phyloP scores from a whole-genome alignment of 1,140 invertebrate genomes.

The Parapsyche elsis region DNA sequence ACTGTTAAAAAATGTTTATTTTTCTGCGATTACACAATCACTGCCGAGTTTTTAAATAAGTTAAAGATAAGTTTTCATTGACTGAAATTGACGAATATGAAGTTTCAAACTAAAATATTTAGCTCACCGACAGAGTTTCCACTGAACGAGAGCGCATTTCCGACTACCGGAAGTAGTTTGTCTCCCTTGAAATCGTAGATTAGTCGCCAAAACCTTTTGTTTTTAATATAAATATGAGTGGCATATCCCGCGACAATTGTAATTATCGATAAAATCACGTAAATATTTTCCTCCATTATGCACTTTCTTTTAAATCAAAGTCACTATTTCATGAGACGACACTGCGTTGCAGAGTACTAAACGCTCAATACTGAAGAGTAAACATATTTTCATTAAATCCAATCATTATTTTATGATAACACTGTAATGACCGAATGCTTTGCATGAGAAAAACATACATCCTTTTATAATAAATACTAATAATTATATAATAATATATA shows the following conservation, averaged over 20 bases:
- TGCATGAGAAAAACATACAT: too few relatives aligned
- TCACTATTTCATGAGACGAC: too few relatives aligned
- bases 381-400: too few relatives aligned
- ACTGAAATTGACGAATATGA: too few relatives aligned
- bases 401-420: too few relatives aligned
- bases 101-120: not conserved
- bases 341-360: not conserved
- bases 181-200: constrained; percentile 43
- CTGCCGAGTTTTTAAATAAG: not conserved
- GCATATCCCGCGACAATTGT: constrained; percentile 14
- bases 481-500: too few relatives aligned
- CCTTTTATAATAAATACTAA: too few relatives aligned
- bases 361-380: too few relatives aligned
- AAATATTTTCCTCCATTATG: constrained; percentile 21
- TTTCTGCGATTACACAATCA: not conserved
- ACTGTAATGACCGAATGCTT: too few relatives aligned
- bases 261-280: constrained; percentile 28
- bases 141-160: constrained; percentile 47
- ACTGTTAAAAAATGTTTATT: not conserved
- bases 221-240: constrained; percentile 37
- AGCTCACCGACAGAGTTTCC: constrained; percentile 43
- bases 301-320: too few relatives aligned
- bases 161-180: constrained; percentile 43
- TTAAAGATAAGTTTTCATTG: too few relatives aligned
- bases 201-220: constrained; percentile 47